Conservation (phyloP, 1,140 invertebrate genomes). For the Calephelis nemesis region DNA sequence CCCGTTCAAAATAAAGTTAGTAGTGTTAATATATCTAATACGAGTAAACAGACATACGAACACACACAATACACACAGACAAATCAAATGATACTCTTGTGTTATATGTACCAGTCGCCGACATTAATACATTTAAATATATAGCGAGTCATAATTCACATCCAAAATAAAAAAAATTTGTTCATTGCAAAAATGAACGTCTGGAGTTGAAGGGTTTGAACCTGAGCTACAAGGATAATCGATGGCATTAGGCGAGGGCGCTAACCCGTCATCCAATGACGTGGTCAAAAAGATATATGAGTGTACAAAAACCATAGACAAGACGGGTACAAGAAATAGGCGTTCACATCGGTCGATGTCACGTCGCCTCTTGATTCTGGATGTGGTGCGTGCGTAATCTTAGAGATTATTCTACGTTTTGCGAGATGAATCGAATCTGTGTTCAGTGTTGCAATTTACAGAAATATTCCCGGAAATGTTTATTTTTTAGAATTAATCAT, state of each 20-base stretch:
- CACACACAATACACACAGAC: too few species aligned
- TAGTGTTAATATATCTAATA: too few species aligned
- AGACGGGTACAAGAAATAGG: conserved; percentile 9
- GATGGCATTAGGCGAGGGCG: not conserved
- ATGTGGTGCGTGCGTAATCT: conserved; percentile 32
- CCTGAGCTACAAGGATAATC: not conserved
- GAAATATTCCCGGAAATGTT: not conserved
- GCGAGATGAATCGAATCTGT: conserved; percentile 18
- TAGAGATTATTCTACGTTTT: conserved; percentile 34
- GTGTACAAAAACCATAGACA: not conserved
- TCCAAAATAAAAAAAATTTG: too few species aligned
- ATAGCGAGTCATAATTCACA: too few species aligned
- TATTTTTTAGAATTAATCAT: too few species aligned
- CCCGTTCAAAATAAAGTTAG: too few species aligned
- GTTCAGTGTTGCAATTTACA: not conserved
- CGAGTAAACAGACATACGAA: too few species aligned
- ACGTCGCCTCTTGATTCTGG: conserved; percentile 19
- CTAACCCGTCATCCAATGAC: not conserved
- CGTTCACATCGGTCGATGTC: conserved; percentile 16
- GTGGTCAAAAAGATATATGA: not conserved
- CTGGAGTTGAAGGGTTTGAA: too few species aligned
- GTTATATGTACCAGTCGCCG: too few species aligned
- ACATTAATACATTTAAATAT: too few species aligned
- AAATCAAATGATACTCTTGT: too few species aligned
- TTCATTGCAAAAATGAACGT: too few species aligned